A percentile compares a stretch with the other conserved stretches of the same genome.
phyloP scores from a whole-genome alignment of 1,140 invertebrate species.

The Cotesia typhae region DNA sequence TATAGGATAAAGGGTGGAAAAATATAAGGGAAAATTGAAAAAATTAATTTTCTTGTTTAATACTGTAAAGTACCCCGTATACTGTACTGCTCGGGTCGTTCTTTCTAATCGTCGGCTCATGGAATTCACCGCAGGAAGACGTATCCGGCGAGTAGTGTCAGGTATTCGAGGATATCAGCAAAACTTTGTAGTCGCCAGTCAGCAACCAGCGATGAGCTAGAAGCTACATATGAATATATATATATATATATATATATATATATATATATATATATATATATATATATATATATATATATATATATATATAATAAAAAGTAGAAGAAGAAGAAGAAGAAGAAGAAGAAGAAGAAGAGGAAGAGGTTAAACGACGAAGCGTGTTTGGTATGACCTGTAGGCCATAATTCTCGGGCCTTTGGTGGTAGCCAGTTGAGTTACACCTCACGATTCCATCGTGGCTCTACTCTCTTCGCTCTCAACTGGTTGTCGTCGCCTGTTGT shows the following conservation, averaged over 20 bases:
- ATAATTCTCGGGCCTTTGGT: slow-evolving; percentile 37
- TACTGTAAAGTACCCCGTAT: no score
- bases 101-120: no score
- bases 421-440: slow-evolving; percentile 33
- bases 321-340: neutral
- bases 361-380: slow-evolving; percentile 65
- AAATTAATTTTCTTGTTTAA: no score
- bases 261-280: neutral
- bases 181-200: no score
- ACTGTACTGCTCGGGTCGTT: no score
- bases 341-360: slow-evolving; percentile 15
- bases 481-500: slow-evolving; percentile 7
- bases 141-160: no score
- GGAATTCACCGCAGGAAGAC: no score
- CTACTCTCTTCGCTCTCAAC: neutral
- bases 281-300: neutral
- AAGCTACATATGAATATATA: no score
- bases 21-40: no score
- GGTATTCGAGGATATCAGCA: no score
- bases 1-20: no score
- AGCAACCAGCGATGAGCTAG: no score
- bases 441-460: slow-evolving; percentile 12
- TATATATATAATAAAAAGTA: neutral
- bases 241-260: neutral
- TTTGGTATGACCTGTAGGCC: slow-evolving; percentile 54